These are phyloP conservation scores for Capitella teleta DNA, from an alignment of 1,140 invertebrate genomes.

Conservation along the genomic window DNA sequence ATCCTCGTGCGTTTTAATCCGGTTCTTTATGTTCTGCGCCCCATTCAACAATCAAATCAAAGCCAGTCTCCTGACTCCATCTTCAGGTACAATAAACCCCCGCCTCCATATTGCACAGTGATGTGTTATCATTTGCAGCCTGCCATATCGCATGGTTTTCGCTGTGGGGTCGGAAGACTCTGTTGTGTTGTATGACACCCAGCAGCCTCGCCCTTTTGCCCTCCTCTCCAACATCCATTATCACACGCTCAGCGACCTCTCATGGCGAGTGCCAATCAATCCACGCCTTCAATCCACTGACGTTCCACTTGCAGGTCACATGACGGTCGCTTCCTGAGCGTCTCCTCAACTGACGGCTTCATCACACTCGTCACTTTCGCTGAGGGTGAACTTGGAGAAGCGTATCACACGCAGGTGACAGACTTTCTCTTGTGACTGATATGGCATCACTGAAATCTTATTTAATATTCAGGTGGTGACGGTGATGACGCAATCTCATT, in stretches of 20 bases:
- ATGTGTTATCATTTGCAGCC: slow-evolving; percentile 43
- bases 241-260: slow-evolving; percentile 76
- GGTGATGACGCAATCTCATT: too few relatives aligned
- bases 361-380: slow-evolving; percentile 81
- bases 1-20: not conserved
- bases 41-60: not conserved
- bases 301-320: slow-evolving; percentile 51
- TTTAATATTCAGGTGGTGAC: too few relatives aligned
- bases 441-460: too few relatives aligned
- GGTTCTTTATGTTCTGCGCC: not conserved
- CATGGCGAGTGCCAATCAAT: slow-evolving; percentile 55
- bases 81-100: not conserved
- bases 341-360: slow-evolving; percentile 90
- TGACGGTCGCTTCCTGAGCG: slow-evolving; percentile 67
- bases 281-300: not conserved
- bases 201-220: slow-evolving; percentile 72
- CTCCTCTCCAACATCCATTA: slow-evolving; percentile 86
- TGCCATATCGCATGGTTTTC: slow-evolving; percentile 77
- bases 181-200: slow-evolving; percentile 81
- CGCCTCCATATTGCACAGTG: too few relatives aligned
- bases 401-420: too few relatives aligned
- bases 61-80: not conserved
- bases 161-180: slow-evolving; percentile 79
- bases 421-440: too few relatives aligned
- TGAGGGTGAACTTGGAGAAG: slow-evolving; percentile 66